Base-by-base conservation (phyloP, 1,140 invertebrate species). In the Onthophagus taurus region DNA sequence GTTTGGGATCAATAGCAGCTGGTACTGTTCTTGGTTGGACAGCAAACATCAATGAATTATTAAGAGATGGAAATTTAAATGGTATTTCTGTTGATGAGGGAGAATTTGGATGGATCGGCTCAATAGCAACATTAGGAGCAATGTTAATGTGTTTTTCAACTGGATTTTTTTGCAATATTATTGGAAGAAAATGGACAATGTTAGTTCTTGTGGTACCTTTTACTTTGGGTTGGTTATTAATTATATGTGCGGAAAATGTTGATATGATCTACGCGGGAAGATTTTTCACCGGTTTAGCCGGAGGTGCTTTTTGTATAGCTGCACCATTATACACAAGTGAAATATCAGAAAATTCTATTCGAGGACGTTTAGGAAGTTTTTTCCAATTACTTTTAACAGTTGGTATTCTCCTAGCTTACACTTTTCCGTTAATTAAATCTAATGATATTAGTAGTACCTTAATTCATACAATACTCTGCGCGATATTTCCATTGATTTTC, bases 241-340 rank as follows among this genome's bases (percentile, higher is more conserved):
- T 88, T 29, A 72, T 77, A 30, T 77, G 73, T 53, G 64, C 76
- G n/a, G 54, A 74, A 5, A 67, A 72, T 18, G 67, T 77, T 2
- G 55, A 57, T 0, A 75, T 83, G 69, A 66, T 81, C 11, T 77
- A 74, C 31, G 59, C 75, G 4, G 84, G 82, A 2, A 71, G 84
- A 31, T 75, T 85, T 45, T 69, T 85, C 2, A 74, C 76, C 12
- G 82, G 82, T 5, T 52, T 81, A 7, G 74, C 72, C 7, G 69
- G 69, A 17, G 81, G 80, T 11, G 68, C 75, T 4, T 77, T 76
- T 31, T 77, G 75, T 37, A 72, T 81, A 1, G 70, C 72, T 1
- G 78, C 74, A 0, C 83, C 83, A 0, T 61, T 85, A 47, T 89
- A 87, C 51, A 77, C 80, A 0, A 77, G 76, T 1, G 85, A 88